Evolutionary conservation across 2,888 invertebrate genomes (phyloP), one percentile per base, ranked within the genome.

Genomic region (Steromphala cineraria): DNA sequence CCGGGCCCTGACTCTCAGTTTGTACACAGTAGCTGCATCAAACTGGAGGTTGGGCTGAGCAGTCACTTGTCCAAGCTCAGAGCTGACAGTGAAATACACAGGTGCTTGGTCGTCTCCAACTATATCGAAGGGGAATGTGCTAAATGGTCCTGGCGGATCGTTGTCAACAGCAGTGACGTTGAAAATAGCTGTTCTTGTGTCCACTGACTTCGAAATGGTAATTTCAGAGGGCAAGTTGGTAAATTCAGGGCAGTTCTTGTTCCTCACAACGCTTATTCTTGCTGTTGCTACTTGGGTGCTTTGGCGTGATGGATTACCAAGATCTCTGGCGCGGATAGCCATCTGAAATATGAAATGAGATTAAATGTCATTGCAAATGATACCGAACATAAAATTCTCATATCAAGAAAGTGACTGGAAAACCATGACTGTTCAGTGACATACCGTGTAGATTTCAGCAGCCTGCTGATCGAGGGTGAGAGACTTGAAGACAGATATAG

Each of bases 41-140:
- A 84, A 67, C 79, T 86, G 83, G 21, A 98, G 92, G 92, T 97
- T 97, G 90, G 97, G 97, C 24, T 97, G 95, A 0, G 98, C 96
- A 81, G 96, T 95, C n/a, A 98, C 94, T 0, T 96, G 95, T 31
- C 92, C 92, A 46, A 87, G 87, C 62, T 83, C 83, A 21, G 91
- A 89, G 79, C 90, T 88, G 53, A 92, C 82, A 71, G 87, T 86
- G 89, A 92, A 92, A 80, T 85, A 89, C 21, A 85, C 82, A 1
- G 82, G 62, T 2, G 82, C 86, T 46, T 75, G 84, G 78, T 74
- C 79, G 31, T 87, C 86, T 53, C 87, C 86, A 28, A 81, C 80
- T 17, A 90, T 83, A 19, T 82, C 75, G 75, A 86, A 90, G 0
- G 98, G 98, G 0, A 92, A 76, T 15, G 81, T 83, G 75, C 88